phyloP scores from a whole-genome alignment of 23 tunicate genomes.

The Clavelina lepadiformis region DNA sequence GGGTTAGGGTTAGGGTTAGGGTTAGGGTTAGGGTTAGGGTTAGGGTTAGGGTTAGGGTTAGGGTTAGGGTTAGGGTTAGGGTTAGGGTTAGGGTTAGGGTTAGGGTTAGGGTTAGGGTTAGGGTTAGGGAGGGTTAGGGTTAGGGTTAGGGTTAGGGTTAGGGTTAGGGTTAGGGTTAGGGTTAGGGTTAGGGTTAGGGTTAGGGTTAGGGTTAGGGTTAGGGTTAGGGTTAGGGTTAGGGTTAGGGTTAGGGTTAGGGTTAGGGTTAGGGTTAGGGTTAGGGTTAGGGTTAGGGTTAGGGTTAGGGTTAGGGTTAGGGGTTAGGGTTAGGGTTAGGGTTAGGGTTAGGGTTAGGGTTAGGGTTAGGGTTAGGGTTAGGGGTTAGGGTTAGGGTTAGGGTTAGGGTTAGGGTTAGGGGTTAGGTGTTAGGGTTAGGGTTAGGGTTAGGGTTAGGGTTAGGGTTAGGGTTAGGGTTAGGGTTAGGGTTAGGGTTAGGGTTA shows the following conservation, averaged over 20 bases:
- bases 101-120: constrained; percentile 37
- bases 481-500: too few relatives aligned
- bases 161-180: constrained; percentile 40
- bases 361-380: constrained; percentile 53
- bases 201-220: constrained; percentile 46
- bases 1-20: constrained; percentile 46
- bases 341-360: constrained; percentile 54
- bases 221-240: constrained; percentile 70
- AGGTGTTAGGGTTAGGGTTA: too few relatives aligned
- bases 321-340: constrained; percentile 39
- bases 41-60: constrained; percentile 58
- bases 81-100: constrained; percentile 52
- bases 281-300: constrained; percentile 70
- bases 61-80: constrained; percentile 60
- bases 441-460: too few relatives aligned
- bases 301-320: constrained; percentile 61
- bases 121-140: constrained; percentile 43
- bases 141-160: constrained; percentile 40
- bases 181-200: constrained; percentile 43
- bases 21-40: constrained; percentile 59
- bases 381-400: too few relatives aligned
- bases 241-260: constrained; percentile 66
- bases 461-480: too few relatives aligned
- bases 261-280: constrained; percentile 68
- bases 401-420: too few relatives aligned